Base-by-base conservation (phyloP, 2,888 invertebrate species). In the Tupiocoris notatus region DNA sequence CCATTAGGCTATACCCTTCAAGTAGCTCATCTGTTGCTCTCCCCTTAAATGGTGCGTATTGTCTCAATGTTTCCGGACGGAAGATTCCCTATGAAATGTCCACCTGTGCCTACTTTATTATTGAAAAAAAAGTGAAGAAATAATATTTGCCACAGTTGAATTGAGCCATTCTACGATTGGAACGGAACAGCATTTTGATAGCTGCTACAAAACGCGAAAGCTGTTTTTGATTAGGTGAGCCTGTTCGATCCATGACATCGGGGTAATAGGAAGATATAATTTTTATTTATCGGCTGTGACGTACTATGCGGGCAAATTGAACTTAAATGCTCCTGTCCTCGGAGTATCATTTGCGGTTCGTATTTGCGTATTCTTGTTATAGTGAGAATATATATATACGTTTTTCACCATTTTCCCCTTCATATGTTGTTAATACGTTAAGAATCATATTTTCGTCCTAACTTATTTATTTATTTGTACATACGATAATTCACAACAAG, bases 391-490 rank as follows among this genome's bases (percentile, higher is more conserved):
- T n/a, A n/a, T n/a, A n/a, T n/a, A n/a, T n/a, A n/a, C n/a, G n/a
- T n/a, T n/a, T n/a, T n/a, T n/a, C n/a, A n/a, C n/a, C n/a, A 12
- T 39, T 39, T 39, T 59, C n/a, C 18, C 59, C 7, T 9, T 9
- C 7, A 9, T 59, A n/a, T 59, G 3, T 59, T 18, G 17, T 59
- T 18, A n/a, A 2, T 59, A 59, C 3, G n/a, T 9, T 59, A 59
- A n/a, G 59, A 18, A 24, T 73, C 57, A 25, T 73, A 54, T 23
- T 39, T 39, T 73, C 20, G 12, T 17, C 17, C 25, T 56, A 18
- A 73, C 62, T 73, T 73, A 73, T 73, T 63, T 73, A 73, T 73
- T 73, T 73, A 63, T 73, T 73, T 73, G 73, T 73, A 73, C 73
- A 73, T 73, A 73, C 62, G 23, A 61, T 25, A 22, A 63, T 25